phyloP scores from a whole-genome alignment of 1,140 invertebrate genomes.

The Spodoptera litura region DNA sequence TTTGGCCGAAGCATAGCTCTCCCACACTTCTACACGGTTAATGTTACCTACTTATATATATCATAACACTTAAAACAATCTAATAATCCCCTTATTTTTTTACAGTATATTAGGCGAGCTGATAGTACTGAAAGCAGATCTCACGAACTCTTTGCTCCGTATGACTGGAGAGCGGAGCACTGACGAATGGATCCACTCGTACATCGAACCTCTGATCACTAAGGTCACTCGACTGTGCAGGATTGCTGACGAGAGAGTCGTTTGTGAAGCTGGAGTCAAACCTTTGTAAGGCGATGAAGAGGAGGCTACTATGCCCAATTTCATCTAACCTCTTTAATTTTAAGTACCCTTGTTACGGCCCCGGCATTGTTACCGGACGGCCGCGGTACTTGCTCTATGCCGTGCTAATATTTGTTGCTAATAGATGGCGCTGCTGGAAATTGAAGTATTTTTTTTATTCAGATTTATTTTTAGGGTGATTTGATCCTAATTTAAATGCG shows the following conservation, averaged over 20 bases:
- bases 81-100: background rate
- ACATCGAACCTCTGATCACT: background rate
- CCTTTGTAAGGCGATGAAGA: background rate
- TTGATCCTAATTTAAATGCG: too few relatives aligned
- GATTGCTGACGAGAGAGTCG: background rate
- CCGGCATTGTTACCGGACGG: too few relatives aligned
- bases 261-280: background rate
- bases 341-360: background rate
- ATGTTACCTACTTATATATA: too few relatives aligned
- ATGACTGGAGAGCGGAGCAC: constrained; percentile 23
- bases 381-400: too few relatives aligned
- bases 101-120: background rate
- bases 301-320: background rate
- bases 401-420: background rate
- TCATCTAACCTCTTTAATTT: background rate
- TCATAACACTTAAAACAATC: background rate
- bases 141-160: background rate
- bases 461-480: too few relatives aligned
- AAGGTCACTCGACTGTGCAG: background rate
- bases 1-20: too few relatives aligned
- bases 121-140: background rate
- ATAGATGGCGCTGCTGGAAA: background rate
- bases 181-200: constrained; percentile 1
- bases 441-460: too few relatives aligned
- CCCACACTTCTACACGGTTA: too few relatives aligned